Percentiles rank a stretch among this genome's conserved stretches.
These are phyloP conservation scores for Alfaro cultratus DNA, from an alignment of 2,797 vertebrate species.

Conservation along the genomic window DNA sequence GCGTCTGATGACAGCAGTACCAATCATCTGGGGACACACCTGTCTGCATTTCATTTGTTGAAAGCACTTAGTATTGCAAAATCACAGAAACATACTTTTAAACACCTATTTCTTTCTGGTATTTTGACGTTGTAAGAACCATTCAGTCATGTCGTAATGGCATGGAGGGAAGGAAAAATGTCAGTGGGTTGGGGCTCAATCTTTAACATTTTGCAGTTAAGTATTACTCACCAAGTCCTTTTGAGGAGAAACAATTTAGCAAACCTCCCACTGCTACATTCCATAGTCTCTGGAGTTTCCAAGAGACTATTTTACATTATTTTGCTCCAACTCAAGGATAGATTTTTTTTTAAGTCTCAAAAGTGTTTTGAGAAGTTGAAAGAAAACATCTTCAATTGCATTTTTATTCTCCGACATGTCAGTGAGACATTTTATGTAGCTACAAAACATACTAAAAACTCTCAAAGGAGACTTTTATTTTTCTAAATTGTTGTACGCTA, in stretches of 20 bases:
- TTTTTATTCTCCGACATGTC: not conserved
- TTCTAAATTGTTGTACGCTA: constrained; percentile 14
- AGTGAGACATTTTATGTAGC: not conserved
- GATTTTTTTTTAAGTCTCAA: not conserved
- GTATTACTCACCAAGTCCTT: constrained; percentile 1
- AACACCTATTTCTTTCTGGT: constrained; percentile 1
- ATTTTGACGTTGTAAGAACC: not conserved
- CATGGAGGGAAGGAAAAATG: not conserved
- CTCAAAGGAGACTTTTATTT: not conserved
- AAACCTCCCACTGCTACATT: constrained; percentile 7
- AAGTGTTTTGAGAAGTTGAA: not conserved
- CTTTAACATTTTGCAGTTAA: not conserved
- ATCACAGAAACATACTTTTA: constrained; percentile 9
- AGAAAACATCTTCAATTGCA: not conserved
- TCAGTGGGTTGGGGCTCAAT: not conserved
- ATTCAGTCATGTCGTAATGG: not conserved
- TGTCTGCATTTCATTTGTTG: constrained; percentile 1
- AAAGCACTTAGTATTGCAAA: not conserved
- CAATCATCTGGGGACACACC: constrained; percentile 39
- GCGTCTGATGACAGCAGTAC: not conserved
- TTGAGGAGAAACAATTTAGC: not conserved
- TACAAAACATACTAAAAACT: too few relatives aligned
- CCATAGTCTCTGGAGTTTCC: not conserved
- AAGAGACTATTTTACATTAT: not conserved
- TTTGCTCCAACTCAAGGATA: not conserved